Base-by-base conservation (phyloP, 2,797 vertebrate genomes). In the Smutsia gigantea region DNA sequence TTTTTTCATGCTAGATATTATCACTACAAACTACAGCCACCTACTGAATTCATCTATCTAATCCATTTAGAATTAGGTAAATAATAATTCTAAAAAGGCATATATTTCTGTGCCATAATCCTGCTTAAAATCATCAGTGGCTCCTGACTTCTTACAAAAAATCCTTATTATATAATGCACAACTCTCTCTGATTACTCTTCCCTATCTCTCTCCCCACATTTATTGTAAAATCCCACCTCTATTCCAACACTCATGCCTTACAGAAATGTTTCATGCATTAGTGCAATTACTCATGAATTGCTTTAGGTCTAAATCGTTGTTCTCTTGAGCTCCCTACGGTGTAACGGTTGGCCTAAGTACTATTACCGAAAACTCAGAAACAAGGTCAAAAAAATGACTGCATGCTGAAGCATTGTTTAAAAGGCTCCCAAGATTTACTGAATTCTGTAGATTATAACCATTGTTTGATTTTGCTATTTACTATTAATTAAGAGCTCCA, bases 391-490 rank as follows among this genome's bases (percentile, higher is more conserved):
- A 57, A 55, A 49, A 14, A n/a, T 49, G 29, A 74, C 18, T n/a
- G 8, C 18, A 83, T 3, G 46, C 42, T 93, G 17, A 84, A n/a
- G 4, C 31, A 75, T 34, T 71, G 34, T 42, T 90, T 87, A 59
- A 49, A 90, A 82, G 31, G 12, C 14, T 39, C 19, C 34, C 15
- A 61, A 74, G 37, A 68, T 34, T 46, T 39, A 69, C 10, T 90
- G 29, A 59, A 82, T 95, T 94, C n/a, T 83, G 17, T 51, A 63
- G 27, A 74, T 37, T 17, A 15, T 11, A 46, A 21, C 27, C 29
- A 92, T 25, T 95, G 68, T 68, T 89, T 71, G 4, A 90, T 86
- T 93, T 77, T 63, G 9, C 29, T 64, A 71, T 21, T 77, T 94
- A 71, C n/a, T 83, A 46, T 49, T 61, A 87, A 68, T 31, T 53